Base-by-base conservation (phyloP, 2,888 invertebrate species). In the Dicycla oo region DNA sequence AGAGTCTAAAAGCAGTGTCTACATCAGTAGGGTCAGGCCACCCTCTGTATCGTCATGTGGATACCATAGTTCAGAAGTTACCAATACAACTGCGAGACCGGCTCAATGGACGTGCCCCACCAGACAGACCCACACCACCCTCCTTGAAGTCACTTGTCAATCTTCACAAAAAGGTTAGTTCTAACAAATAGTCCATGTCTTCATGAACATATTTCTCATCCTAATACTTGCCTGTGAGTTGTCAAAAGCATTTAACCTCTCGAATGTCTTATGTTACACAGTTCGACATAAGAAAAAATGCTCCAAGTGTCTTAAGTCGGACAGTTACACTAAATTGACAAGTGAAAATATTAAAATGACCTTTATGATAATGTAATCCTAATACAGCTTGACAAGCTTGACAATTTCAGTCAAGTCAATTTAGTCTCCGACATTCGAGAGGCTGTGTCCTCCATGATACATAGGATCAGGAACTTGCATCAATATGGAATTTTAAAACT, bases 31-130 rank as follows among this genome's bases (percentile, higher is more conserved):
- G 97, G 26, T 96, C 97, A 0, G 97, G 97, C 8, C 98, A 98
- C 92, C 97, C 98, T 0, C 94, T 98, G 54, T 97, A 98, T 75
- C 96, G 97, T 18, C 97, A 98, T 91, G 97, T 99, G 75, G 99
- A 99, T 89, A 98, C 98, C 0, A 99, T 99, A 88, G 95, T 99
- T 67, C 97, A 98, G 87, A 99, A 99, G 95, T 97, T 99, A 66
- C 98, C 99, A 0, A 95, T 97, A 8, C 98, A 98, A 89, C 93
- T 98, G 78, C 96, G 97, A 71, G 98, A 98, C 85, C 96, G 97
- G 54, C 97, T 98, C 90, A 97, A 96, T 86, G 91, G 91, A 0
- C 96, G 98, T 0, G 86, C 90, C 0, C 73, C 97, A 96, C 88
- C 97, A 90, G 97, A 78, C 95, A 96, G 87, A 95, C 97, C 94